phyloP scores from a whole-genome alignment of 2,888 invertebrate species.

The Melanotus villosus region DNA sequence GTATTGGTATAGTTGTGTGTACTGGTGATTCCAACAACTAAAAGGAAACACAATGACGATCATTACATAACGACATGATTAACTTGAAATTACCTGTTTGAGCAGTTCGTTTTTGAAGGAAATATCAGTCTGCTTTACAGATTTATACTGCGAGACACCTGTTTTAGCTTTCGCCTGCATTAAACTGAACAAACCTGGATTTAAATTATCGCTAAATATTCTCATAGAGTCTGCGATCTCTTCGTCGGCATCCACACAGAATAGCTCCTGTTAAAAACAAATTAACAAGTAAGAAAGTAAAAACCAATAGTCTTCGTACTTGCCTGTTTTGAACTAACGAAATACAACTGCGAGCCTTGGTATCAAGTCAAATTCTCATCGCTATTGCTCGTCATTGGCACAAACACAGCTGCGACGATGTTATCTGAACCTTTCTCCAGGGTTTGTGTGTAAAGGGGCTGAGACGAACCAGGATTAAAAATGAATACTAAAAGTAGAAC shows the following conservation, averaged over 20 bases:
- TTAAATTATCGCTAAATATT: conserved; percentile 45
- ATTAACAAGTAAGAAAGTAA: background rate
- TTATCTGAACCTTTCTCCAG: conserved; percentile 67
- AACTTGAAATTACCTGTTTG: conserved; percentile 55
- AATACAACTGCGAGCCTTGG: conserved; percentile 74
- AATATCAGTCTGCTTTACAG: conserved; percentile 56
- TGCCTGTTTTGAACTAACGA: conserved; percentile 75
- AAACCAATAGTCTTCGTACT: conserved; percentile 44
- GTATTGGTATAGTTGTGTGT: conserved; percentile 64
- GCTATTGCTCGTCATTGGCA: conserved; percentile 70
- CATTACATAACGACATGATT: background rate
- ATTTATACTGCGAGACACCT: conserved; percentile 22
- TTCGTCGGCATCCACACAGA: conserved; percentile 57
- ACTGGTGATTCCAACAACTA: conserved; percentile 63
- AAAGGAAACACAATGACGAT: conserved; percentile 47
- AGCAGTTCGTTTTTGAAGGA: conserved; percentile 55
- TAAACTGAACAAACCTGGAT: conserved; percentile 55
- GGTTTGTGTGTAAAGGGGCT: conserved; percentile 70
- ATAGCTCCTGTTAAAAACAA: conserved; percentile 59
- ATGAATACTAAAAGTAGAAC: conserved; percentile 72
- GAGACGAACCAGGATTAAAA: conserved; percentile 73
- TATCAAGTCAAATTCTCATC: conserved; percentile 72
- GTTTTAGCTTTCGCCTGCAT: conserved; percentile 54
- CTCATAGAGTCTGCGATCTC: conserved; percentile 48
- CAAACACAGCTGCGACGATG: conserved; percentile 71